Percentiles rank a stretch among this genome's conserved stretches.
Conservation (phyloP, 2,797 vertebrate species). For the Neosilurus mollespiculum region DNA sequence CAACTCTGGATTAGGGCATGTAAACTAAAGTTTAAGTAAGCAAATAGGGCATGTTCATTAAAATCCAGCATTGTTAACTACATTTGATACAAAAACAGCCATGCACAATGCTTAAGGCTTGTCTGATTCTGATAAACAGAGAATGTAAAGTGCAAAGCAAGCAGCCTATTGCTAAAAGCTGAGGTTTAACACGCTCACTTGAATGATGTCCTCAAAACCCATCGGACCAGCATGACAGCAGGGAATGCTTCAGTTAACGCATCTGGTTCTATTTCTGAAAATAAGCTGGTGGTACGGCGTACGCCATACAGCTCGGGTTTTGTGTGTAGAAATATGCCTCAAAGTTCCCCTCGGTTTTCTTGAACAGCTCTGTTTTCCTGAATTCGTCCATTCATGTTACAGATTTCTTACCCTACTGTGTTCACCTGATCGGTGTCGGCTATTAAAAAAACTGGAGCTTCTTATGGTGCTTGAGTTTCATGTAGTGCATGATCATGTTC, state of each 20-base stretch:
- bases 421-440: not conserved
- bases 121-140: no score
- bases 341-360: not conserved
- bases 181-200: not conserved
- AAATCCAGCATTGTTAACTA: not conserved
- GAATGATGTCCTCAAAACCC: not conserved
- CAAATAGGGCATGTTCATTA: not conserved
- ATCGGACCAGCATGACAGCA: not conserved
- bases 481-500: not conserved
- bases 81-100: not conserved
- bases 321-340: not conserved
- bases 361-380: not conserved
- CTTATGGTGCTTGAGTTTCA: not conserved
- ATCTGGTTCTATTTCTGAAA: not conserved
- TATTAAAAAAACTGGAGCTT: no score
- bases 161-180: not conserved
- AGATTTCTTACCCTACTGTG: not conserved
- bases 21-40: not conserved
- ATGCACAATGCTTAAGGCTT: not conserved
- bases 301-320: not conserved
- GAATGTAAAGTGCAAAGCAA: not conserved
- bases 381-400: no score
- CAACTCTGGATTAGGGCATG: not conserved
- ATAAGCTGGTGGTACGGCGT: not conserved
- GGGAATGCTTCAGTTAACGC: not conserved